phyloP scores from a whole-genome alignment of 64 coral and sea anemone genomes.

The Pachyseris speciosa region DNA sequence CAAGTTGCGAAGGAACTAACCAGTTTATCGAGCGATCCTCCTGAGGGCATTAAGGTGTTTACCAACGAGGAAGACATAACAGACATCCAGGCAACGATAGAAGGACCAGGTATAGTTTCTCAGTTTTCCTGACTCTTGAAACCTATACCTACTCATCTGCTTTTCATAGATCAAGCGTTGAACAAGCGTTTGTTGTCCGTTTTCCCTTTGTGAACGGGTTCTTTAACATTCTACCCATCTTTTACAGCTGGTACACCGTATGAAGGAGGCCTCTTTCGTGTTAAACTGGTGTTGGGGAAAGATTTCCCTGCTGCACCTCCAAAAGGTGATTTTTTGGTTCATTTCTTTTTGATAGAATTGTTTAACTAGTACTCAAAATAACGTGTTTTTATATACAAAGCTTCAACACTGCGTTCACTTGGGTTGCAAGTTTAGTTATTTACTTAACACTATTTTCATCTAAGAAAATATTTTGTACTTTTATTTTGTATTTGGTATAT shows the following conservation, averaged over 20 bases:
- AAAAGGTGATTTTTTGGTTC: slow-evolving; percentile 88
- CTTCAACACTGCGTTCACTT: neutral
- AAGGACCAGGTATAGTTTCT: slow-evolving; percentile 88
- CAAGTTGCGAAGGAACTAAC: slow-evolving; percentile 96
- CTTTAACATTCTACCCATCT: neutral
- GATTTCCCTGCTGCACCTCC: slow-evolving; percentile 95
- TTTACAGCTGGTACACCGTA: slow-evolving; percentile 97
- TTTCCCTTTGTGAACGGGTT: too few relatives aligned
- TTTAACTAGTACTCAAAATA: neutral
- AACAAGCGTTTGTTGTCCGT: too few relatives aligned
- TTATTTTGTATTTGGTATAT: too few relatives aligned
- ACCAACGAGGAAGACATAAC: slow-evolving; percentile 97
- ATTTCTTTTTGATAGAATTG: neutral
- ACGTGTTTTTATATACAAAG: neutral
- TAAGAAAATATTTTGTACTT: too few relatives aligned
- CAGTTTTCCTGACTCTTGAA: neutral
- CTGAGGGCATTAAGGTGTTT: slow-evolving; percentile 97
- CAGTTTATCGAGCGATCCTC: slow-evolving; percentile 82
- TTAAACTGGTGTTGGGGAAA: slow-evolving; percentile 96
- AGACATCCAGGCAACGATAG: slow-evolving; percentile 98
- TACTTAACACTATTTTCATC: too few relatives aligned
- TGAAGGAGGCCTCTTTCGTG: slow-evolving; percentile 94
- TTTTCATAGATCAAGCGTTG: neutral
- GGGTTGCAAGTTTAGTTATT: neutral
- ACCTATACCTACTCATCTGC: neutral